Conservation (phyloP, 2,797 vertebrate genomes). For the Thripadectes ignobilis region DNA sequence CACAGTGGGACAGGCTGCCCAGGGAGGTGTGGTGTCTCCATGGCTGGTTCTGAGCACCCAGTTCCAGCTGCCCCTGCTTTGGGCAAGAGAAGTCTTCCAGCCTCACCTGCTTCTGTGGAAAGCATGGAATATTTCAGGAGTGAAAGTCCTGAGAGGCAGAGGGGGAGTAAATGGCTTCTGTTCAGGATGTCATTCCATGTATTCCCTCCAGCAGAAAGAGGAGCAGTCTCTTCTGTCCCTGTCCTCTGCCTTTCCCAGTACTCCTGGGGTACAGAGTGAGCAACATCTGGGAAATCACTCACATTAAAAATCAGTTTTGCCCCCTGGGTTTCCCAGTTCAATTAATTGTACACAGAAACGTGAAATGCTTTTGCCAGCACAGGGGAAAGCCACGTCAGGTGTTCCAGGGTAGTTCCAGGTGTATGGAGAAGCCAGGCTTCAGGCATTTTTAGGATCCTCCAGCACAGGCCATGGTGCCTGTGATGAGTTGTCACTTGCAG, state of each 20-base stretch:
- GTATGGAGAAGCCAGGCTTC: not conserved
- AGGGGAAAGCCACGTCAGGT: not conserved
- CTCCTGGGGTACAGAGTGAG: not conserved
- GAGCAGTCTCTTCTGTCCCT: not conserved
- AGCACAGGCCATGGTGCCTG: not conserved
- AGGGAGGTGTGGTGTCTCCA: not conserved
- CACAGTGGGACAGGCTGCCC: not conserved
- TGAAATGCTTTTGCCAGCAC: not conserved
- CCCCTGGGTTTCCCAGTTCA: not conserved
- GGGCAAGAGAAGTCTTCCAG: not conserved
- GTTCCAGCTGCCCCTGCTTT: not conserved
- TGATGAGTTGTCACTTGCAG: not conserved
- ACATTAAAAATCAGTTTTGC: not conserved
- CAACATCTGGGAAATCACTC: not conserved
- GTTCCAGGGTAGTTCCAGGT: not conserved
- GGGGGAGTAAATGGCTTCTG: not conserved
- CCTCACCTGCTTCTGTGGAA: not conserved
- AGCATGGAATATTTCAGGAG: not conserved
- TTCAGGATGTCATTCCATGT: not conserved
- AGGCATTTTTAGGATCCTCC: not conserved
- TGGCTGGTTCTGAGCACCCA: not conserved
- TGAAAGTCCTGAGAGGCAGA: not conserved
- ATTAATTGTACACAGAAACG: not conserved
- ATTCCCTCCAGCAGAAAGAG: not conserved
- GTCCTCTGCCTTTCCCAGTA: not conserved